Evolutionary conservation across 2,113 vertebrate species (phyloP), one percentile per base, ranked within the genome.

Genomic region (Rousettus leschenaultii): DNA sequence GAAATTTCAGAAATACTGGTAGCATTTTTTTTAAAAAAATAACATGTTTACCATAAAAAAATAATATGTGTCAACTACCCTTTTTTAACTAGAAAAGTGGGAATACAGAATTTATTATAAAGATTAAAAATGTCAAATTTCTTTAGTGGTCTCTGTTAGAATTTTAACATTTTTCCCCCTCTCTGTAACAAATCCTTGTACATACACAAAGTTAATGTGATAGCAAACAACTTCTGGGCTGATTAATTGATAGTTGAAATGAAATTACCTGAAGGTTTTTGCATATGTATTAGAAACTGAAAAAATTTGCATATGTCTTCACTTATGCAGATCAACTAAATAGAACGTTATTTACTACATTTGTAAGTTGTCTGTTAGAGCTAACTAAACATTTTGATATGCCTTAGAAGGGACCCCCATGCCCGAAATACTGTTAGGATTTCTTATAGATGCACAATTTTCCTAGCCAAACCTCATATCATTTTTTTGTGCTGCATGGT

Each of bases 211-310:
- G n/a, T 70, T 96, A 91, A 95, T 80, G 66, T 86, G 65, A 71
- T 89, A 57, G 30, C 94, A 94, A 94, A 93, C 51, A 97, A 79
- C 21, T 94, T 91, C 71, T 83, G 38, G 61, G 18, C 61, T 96
- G 95, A 91, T 96, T 95, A 94, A 95, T 89, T 96, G 88, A 96
- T 91, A 97, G 57, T 43, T 95, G 95, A 92, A 94, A 21, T 92
- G 45, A 88, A 96, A 92, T 97, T 95, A 89, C 84, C 53, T 71
- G 63, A 95, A 15, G 18, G 9, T 24, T 26, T 95, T 95, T 92
- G 66, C 86, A 78, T 91, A 88, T 88, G 55, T 85, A 82, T 92
- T 96, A 94, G 73, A 91, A 95, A 89, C 55, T 70, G 82, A 13
- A 5, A 82, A 68, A 90, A 74, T 51, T 95, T 92, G 74, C 57